A percentile compares a stretch with the other conserved stretches of the same genome.
Evolutionary conservation across 2,888 invertebrate genomes (phyloP).

Genomic region (Epinotia demarniana): DNA sequence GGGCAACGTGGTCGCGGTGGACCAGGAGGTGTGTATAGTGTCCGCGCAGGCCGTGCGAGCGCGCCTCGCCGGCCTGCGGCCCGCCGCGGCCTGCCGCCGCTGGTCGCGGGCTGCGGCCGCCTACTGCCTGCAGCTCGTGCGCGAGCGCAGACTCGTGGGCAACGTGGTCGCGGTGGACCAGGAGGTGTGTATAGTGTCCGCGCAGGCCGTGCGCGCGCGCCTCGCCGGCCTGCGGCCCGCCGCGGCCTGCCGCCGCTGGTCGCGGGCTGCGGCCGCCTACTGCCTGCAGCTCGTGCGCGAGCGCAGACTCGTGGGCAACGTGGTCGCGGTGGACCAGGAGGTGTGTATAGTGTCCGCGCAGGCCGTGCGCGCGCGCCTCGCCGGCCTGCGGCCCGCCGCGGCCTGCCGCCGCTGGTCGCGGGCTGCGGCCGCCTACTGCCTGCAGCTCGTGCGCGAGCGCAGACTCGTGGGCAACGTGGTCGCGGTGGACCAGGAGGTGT

Average conservation of each 20-base stretch:
- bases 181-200: slow-evolving; percentile 63
- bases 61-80: slow-evolving; percentile 71
- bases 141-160: slow-evolving; percentile 61
- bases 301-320: slow-evolving; percentile 69
- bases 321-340: slow-evolving; percentile 56
- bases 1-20: slow-evolving; percentile 65
- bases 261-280: slow-evolving; percentile 57
- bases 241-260: slow-evolving; percentile 65
- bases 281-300: slow-evolving; percentile 70
- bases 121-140: slow-evolving; percentile 69
- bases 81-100: slow-evolving; percentile 67
- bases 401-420: slow-evolving; percentile 40
- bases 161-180: slow-evolving; percentile 68
- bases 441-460: slow-evolving; percentile 62
- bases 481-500: too few species aligned
- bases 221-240: slow-evolving; percentile 62
- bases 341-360: slow-evolving; percentile 51
- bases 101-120: slow-evolving; percentile 76
- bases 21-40: slow-evolving; percentile 53
- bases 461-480: too few species aligned
- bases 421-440: slow-evolving; percentile 52
- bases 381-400: too few species aligned
- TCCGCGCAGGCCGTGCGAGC: too few species aligned
- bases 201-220: slow-evolving; percentile 53
- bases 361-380: slow-evolving; percentile 60